Percentiles rank a stretch among this genome's conserved stretches.
phyloP scores from a whole-genome alignment of 2,797 vertebrate genomes.

The Crocodylus rhombifer region DNA sequence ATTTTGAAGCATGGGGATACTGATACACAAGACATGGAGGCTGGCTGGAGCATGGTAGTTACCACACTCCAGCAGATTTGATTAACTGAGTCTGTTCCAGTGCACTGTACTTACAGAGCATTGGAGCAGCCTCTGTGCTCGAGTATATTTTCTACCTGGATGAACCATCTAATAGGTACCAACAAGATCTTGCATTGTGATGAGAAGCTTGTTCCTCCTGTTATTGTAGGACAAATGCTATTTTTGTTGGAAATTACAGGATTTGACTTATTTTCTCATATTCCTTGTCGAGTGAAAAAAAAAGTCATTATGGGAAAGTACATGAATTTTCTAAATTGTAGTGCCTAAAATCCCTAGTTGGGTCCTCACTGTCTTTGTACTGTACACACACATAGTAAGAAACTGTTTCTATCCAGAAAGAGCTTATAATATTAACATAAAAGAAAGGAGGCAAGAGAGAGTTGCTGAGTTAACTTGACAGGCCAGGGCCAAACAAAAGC shows the following conservation, averaged over 20 bases:
- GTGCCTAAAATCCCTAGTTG: background rate
- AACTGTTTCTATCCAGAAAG: background rate
- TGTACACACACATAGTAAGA: background rate
- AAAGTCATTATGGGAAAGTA: background rate
- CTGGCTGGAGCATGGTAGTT: too few species aligned
- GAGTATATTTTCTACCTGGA: conserved; percentile 8
- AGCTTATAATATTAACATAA: background rate
- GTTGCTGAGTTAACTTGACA: background rate
- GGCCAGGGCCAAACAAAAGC: background rate
- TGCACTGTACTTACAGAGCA: too few species aligned
- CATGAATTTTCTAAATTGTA: background rate
- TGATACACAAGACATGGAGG: too few species aligned
- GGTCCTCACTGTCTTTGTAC: background rate
- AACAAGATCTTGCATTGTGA: background rate
- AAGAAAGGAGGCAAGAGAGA: background rate
- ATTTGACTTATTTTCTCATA: background rate
- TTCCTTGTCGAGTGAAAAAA: background rate
- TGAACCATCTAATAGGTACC: conserved; percentile 48
- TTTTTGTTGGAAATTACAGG: background rate
- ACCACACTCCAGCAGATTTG: too few species aligned
- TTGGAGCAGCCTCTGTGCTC: too few species aligned
- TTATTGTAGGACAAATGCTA: background rate
- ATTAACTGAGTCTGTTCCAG: too few species aligned
- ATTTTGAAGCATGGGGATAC: too few species aligned
- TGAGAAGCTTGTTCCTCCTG: conserved; percentile 19